Evolutionary conservation across 2,888 invertebrate species (phyloP).

Genomic region (Diadegma fenestrale): DNA sequence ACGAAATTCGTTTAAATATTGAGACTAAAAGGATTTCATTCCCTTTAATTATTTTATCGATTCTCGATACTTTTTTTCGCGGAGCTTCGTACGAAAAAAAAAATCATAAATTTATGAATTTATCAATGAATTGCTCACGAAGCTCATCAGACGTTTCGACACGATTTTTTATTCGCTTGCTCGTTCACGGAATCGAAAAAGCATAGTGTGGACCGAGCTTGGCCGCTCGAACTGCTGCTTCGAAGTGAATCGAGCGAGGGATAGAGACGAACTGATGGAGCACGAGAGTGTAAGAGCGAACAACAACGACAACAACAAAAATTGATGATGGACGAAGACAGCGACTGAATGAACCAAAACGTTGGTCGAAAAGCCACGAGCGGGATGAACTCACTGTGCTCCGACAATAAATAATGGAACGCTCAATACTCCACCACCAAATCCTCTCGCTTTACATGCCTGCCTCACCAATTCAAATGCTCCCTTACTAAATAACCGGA

Average conservation of each 20-base stretch:
- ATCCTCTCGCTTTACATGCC: background rate
- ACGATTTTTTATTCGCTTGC: conserved; percentile 10
- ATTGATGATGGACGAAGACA: conserved; percentile 17
- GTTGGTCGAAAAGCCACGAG: conserved; percentile 47
- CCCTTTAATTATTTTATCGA: background rate
- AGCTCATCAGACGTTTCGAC: conserved; percentile 27
- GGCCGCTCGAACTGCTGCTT: conserved; percentile 40
- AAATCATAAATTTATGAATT: background rate
- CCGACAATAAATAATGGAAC: conserved; percentile 56
- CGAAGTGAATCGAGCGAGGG: conserved; percentile 54
- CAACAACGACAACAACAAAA: conserved; percentile 16
- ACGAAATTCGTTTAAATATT: too few relatives aligned
- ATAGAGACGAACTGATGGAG: conserved; percentile 42
- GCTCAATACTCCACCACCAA: conserved; percentile 28
- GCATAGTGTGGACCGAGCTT: background rate
- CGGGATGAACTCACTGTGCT: conserved; percentile 44
- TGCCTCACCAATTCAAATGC: background rate
- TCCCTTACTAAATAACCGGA: conserved; percentile 1
- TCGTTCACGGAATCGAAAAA: background rate
- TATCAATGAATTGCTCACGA: conserved; percentile 23
- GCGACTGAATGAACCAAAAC: conserved; percentile 39
- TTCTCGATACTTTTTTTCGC: background rate
- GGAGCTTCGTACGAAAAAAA: background rate
- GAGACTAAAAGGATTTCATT: background rate
- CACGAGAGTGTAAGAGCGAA: conserved; percentile 12